Conservation (phyloP, 2,797 vertebrate genomes). For the Ctenosaura bakeri region DNA sequence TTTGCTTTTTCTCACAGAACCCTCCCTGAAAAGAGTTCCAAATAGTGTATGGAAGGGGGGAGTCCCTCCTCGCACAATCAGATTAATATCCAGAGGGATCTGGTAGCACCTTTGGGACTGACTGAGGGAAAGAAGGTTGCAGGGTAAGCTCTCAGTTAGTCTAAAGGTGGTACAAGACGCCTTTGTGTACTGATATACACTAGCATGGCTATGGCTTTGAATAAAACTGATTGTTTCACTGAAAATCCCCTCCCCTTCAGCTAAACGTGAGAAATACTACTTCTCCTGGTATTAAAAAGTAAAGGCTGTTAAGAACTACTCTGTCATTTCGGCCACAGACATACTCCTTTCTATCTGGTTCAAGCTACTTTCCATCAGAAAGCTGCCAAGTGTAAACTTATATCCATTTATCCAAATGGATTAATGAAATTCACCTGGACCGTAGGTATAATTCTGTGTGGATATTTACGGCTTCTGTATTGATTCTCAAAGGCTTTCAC, state of each 20-base stretch:
- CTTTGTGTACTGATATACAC: too few species aligned
- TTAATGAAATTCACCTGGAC: neutral
- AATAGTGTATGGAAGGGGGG: neutral
- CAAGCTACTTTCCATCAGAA: neutral
- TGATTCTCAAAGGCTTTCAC: neutral
- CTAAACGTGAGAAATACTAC: neutral
- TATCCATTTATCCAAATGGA: neutral
- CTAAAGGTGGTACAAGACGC: too few species aligned
- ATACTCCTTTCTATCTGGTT: constrained; percentile 1
- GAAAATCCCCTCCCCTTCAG: neutral
- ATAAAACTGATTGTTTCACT: neutral
- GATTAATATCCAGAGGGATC: too few species aligned
- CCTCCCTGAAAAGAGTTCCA: neutral
- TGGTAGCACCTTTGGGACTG: too few species aligned
- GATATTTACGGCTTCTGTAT: neutral
- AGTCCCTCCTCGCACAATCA: too few species aligned
- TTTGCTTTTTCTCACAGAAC: neutral
- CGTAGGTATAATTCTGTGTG: too few species aligned
- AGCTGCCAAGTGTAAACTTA: neutral
- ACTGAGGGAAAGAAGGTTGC: too few species aligned
- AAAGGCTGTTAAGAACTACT: neutral
- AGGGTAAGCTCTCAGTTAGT: too few species aligned
- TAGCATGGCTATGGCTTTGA: too few species aligned
- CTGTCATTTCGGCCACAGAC: neutral
- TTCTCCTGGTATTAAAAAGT: neutral